Base-by-base conservation (phyloP, 2,888 invertebrate species). In the Cephus pygmeus region DNA sequence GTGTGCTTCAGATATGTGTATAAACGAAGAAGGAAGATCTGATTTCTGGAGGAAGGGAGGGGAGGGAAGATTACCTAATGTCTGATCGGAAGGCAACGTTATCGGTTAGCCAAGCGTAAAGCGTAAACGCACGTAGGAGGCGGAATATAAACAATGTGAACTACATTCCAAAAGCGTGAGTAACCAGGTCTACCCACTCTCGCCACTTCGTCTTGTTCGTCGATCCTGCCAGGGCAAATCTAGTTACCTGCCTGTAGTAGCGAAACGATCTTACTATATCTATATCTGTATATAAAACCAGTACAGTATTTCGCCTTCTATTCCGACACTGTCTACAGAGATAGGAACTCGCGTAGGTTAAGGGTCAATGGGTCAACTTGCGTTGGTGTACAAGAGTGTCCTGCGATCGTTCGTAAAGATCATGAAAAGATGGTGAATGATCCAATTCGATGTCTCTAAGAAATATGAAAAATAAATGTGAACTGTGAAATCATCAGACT, bases 91-190 rank as follows among this genome's bases (percentile, higher is more conserved):
- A 33, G 9, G 33, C 30, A 71, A 33, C 71, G 30, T 71, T 71
- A 71, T 30, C 71, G 71, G 33, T 33, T 71, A 71, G 4, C 15
- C 35, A 34, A 73, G 73, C 73, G 34, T 73, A 34, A 73, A 75
- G 69, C 34, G 81, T 79, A 78, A 80, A 76, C 76, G 69, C 79
- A 80, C 80, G 84, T 86, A 83, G 85, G 83, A 77, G 81, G 80
- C 80, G 76, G 73, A 79, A 82, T 83, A 84, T 82, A 83, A 84
- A 86, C 83, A 84, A 86, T 86, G 85, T 84, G 86, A 85, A 85
- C 86, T 85, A 87, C 85, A 86, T 86, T 86, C 86, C 85, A 79
- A 68, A 30, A 31, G 74, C 81, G 79, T 87, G 86, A 87, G 84
- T 86, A 85, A 87, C 79, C 79, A 79, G 75, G 78, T 83, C 79